Percentiles rank a stretch among this genome's conserved stretches.
These are phyloP conservation scores for Ethmia dodecea DNA, from an alignment of 2,888 invertebrate species.

Conservation along the genomic window DNA sequence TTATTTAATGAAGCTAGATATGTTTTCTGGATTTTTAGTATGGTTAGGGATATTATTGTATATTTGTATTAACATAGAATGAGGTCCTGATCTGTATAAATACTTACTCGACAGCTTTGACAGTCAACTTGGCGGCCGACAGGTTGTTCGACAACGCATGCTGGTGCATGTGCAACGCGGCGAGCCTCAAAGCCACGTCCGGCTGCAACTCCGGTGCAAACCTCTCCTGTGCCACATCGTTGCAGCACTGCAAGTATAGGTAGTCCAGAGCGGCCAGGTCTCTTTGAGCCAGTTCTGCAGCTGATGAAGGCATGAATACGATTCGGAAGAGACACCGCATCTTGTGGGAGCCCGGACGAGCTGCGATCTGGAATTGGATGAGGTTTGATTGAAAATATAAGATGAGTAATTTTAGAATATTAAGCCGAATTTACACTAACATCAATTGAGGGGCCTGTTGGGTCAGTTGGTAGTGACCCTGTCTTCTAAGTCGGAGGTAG, in stretches of 20 bases:
- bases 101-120: conserved; percentile 92
- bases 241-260: conserved; percentile 93
- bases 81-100: too few species aligned
- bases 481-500: too few species aligned
- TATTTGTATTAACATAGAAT: too few species aligned
- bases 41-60: too few species aligned
- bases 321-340: conserved; percentile 92
- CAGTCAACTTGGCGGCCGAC: conserved; percentile 86
- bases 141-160: conserved; percentile 90
- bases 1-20: too few species aligned
- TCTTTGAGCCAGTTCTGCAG: conserved; percentile 88
- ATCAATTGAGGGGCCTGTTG: too few species aligned
- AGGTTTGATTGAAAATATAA: background rate
- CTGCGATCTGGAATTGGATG: conserved; percentile 86
- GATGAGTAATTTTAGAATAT: too few species aligned
- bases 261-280: conserved; percentile 94
- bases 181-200: conserved; percentile 90
- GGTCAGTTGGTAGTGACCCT: too few species aligned
- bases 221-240: conserved; percentile 94
- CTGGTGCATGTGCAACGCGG: conserved; percentile 94
- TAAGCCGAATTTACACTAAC: too few species aligned
- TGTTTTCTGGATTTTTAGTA: too few species aligned
- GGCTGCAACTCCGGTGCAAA: conserved; percentile 92
- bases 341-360: conserved; percentile 93
- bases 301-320: conserved; percentile 92